Evolutionary conservation across 2,797 vertebrate species (phyloP), one percentile per base, ranked within the genome.

Genomic region (Trematomus bernacchii): DNA sequence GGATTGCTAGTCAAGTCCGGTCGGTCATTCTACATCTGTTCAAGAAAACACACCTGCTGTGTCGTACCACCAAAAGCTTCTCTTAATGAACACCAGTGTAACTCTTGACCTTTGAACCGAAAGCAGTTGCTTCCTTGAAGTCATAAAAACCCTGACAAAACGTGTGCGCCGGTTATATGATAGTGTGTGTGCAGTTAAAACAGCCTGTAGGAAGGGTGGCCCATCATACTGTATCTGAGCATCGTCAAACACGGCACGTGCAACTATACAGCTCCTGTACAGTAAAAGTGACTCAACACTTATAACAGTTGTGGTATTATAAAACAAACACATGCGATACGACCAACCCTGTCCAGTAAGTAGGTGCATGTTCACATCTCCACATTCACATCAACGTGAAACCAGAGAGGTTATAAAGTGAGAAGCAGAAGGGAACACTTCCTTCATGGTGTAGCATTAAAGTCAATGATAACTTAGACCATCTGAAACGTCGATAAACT

Each of bases 101-200:
- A 90, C 72, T 71, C 66, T 44, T 82, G 64, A 85, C 88, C 85
- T 85, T 60, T 75, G 60, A 77, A 73, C 71, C 60, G 42, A 57
- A 61, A 65, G 76, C 86, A 37, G 33, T 37, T 37, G 33, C 33
- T 37, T 37, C 33, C 33, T 37, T 9, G 33, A 37, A 8, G 2
- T 37, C 33, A 37, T 37, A 37, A 37, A 37, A 37, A 37, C 33
- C 33, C 33, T 37, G 33, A 37, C 33, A 37, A 37, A 37, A 37
- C 33, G 33, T 37, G 33, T 27, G 27, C 27, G 27, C 27, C 11
- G 61, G 43, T 57, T 18, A 10, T 50, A 58, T 58, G 76, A 44
- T 62, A 13, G 23, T 51, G 66, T 78, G 43, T 63, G 51, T 63
- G 64, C 37, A 21, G 63, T 27, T 43, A 6, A 21, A 33, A 37